These are phyloP conservation scores for Alethe diademata DNA, from an alignment of 2,113 vertebrate species.

Conservation along the genomic window DNA sequence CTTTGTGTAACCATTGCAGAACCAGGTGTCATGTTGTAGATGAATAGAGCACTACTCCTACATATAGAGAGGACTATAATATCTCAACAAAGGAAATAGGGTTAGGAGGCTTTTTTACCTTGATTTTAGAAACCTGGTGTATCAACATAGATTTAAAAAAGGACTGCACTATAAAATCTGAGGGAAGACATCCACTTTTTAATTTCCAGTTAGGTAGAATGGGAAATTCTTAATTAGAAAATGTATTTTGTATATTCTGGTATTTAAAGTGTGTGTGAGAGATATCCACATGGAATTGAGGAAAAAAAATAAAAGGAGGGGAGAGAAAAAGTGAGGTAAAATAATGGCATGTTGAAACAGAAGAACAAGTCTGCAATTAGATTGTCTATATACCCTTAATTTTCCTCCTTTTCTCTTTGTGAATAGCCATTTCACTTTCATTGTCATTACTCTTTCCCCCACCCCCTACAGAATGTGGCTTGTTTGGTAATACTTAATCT, in stretches of 20 bases:
- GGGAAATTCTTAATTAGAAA: not conserved
- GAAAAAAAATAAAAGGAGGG: not conserved
- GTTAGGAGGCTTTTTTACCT: not conserved
- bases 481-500: not conserved
- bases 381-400: not conserved
- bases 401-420: not conserved
- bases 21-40: not conserved
- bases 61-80: not conserved
- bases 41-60: not conserved
- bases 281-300: not conserved
- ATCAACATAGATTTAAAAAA: not conserved
- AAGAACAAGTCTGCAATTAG: not conserved
- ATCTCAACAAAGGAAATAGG: not conserved
- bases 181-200: not conserved
- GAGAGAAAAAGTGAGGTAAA: not conserved
- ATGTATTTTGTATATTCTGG: not conserved
- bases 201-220: not conserved
- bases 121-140: not conserved
- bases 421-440: not conserved
- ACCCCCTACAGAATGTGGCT: not conserved
- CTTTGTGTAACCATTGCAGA: slow-evolving; percentile 20
- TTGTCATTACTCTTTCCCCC: not conserved
- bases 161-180: not conserved
- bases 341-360: not conserved
- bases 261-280: not conserved